These are phyloP conservation scores for Zosterops borbonicus DNA, from an alignment of 2,113 vertebrate genomes.

Conservation along the genomic window DNA sequence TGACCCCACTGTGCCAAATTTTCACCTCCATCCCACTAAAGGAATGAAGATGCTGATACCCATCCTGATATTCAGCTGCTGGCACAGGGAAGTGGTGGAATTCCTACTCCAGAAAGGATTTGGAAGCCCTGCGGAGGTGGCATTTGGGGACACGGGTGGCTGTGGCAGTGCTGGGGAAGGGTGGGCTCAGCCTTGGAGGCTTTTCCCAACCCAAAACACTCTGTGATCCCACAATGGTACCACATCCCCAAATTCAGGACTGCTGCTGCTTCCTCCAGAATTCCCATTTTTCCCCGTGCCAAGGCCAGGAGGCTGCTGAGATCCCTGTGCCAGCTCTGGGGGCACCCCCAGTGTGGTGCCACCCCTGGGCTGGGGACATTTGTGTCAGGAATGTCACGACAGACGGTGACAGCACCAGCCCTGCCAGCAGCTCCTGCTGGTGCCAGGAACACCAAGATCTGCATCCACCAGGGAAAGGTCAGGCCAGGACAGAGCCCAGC, in stretches of 20 bases:
- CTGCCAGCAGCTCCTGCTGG: not conserved
- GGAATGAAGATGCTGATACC: not conserved
- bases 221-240: accelerated
- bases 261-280: not conserved
- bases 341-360: accelerated
- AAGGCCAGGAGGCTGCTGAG: not conserved
- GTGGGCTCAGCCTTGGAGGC: accelerated
- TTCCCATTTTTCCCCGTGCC: accelerated
- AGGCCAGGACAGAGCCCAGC: not conserved
- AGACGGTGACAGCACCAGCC: accelerated
- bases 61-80: not conserved
- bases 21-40: accelerated
- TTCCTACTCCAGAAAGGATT: not conserved
- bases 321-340: not conserved
- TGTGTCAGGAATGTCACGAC: not conserved
- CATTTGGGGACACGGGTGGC: not conserved
- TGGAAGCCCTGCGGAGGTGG: not conserved
- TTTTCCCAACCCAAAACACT: not conserved
- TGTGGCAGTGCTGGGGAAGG: not conserved
- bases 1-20: not conserved
- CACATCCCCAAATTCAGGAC: not conserved
- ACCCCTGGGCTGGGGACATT: not conserved
- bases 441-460: not conserved
- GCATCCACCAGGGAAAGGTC: not conserved
- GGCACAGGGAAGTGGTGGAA: not conserved